Evolutionary conservation across 2,888 invertebrate species (phyloP), one percentile per base, ranked within the genome.

Genomic region (Thereva nobilitata): DNA sequence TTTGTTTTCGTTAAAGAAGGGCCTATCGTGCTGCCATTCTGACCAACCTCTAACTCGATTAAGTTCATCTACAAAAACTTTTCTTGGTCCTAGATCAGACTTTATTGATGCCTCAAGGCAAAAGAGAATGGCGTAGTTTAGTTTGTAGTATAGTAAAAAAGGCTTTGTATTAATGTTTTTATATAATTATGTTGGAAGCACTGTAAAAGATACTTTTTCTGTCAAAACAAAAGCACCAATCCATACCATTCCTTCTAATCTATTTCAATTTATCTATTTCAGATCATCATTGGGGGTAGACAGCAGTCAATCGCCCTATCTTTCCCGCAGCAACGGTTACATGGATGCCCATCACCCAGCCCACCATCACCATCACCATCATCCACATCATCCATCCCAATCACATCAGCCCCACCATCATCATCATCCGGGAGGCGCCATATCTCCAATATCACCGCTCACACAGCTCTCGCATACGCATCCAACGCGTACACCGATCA

Each of bases 401-500:
- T 61, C 56, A 42, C 54, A 67, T 55, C 61, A 63, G 50, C 44
- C 73, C 57, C 75, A 74, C 35, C 75, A 72, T 47, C 74, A 73
- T 41, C 74, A 74, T 67, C 75, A 75, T 63, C 76, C 77, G 64
- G 78, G 76, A 79, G 78, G 72, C 79, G 76, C 75, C 76, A 78
- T 77, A 73, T 79, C 79, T 76, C 82, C 77, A 79, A 82, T 78
- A 80, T 78, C 76, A 80, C 80, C 72, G 77, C 79, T 71, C 79
- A 80, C 71, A 77, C 79, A 70, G 76, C 80, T 38, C 72, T 82
- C 78, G 78, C 82, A 75, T 83, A 83, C 79, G 78, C 81, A 77
- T 78, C 82, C 77, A 81, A 82, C 77, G 78, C 84, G 76, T 82
- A 80, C 80, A 75, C 79, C 73, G 80, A 79, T 80, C 82, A 84